Conservation (phyloP, 1,140 invertebrate species). For the Drosophila carrolli region DNA sequence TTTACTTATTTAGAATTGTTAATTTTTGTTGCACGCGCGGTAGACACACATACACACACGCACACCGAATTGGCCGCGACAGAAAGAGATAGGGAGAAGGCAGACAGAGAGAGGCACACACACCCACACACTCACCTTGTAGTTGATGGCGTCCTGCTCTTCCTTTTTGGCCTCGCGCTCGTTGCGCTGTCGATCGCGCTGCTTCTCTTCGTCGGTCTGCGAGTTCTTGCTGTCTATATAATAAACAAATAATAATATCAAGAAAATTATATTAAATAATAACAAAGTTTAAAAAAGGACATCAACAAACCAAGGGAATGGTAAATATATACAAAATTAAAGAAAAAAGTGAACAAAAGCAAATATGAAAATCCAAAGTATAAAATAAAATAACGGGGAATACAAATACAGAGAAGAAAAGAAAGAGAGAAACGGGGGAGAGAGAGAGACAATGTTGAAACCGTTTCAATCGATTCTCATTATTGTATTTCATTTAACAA, state of each 20-base stretch:
- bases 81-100: conserved; percentile 42
- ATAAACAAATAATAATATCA: conserved; percentile 1
- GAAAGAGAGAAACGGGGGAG: conserved; percentile 19
- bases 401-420: not conserved
- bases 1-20: conserved; percentile 30
- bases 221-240: conserved; percentile 82
- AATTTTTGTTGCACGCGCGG: conserved; percentile 41
- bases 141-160: conserved; percentile 84
- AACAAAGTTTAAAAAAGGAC: not conserved
- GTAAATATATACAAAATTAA: too few species aligned
- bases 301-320: not conserved
- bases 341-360: not conserved
- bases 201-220: conserved; percentile 84
- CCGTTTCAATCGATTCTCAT: conserved; percentile 34
- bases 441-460: conserved; percentile 31
- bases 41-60: conserved; percentile 36
- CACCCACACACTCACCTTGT: conserved; percentile 80
- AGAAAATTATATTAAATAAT: not conserved
- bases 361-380: too few species aligned
- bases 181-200: conserved; percentile 84
- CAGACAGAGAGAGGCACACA: conserved; percentile 41
- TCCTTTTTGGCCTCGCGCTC: conserved; percentile 84
- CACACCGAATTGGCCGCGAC: conserved; percentile 38
- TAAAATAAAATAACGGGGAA: not conserved
- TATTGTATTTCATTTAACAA: conserved; percentile 6